Evolutionary conservation across 2,797 vertebrate genomes (phyloP).

Genomic region (Lagocephalus sceleratus): DNA sequence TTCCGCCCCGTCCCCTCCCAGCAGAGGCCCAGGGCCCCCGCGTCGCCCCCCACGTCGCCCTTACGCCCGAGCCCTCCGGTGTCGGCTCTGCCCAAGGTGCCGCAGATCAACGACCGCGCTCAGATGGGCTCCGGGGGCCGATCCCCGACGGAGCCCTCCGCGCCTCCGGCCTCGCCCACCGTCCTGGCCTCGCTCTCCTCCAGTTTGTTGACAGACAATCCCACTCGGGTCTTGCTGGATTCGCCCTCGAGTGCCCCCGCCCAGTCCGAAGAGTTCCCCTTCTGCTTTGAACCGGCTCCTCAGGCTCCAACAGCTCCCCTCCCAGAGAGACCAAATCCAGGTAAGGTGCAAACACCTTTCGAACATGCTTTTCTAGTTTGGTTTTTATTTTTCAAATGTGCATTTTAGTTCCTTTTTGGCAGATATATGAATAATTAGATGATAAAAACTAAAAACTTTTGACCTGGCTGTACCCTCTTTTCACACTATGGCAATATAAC

Average conservation of each 20-base stretch:
- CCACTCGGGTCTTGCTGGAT: constrained; percentile 13
- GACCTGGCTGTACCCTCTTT: too few relatives aligned
- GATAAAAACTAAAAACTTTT: too few relatives aligned
- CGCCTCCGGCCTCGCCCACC: constrained; percentile 58
- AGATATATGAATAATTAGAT: constrained; percentile 11
- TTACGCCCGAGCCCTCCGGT: constrained; percentile 35
- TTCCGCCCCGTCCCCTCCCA: constrained; percentile 59
- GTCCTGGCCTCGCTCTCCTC: constrained; percentile 44
- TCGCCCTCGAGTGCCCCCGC: constrained; percentile 33
- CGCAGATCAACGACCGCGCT: constrained; percentile 25
- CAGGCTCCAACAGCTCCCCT: constrained; percentile 45
- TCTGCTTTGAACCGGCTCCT: constrained; percentile 40
- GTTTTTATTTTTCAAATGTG: background rate
- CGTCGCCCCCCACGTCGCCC: constrained; percentile 59
- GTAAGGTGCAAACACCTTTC: constrained; percentile 44
- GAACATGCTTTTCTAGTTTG: background rate
- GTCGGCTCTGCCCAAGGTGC: constrained; percentile 35
- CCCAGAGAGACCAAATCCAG: constrained; percentile 57
- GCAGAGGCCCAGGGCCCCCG: constrained; percentile 31
- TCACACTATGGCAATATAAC: too few relatives aligned
- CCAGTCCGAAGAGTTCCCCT: constrained; percentile 30
- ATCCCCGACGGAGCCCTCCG: constrained; percentile 48
- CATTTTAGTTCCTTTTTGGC: constrained; percentile 9
- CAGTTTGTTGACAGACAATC: constrained; percentile 13
- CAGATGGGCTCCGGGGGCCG: constrained; percentile 21